Percentiles rank a stretch among this genome's conserved stretches.
Evolutionary conservation across 2,797 vertebrate genomes (phyloP).

Genomic region (Capromys pilorides): DNA sequence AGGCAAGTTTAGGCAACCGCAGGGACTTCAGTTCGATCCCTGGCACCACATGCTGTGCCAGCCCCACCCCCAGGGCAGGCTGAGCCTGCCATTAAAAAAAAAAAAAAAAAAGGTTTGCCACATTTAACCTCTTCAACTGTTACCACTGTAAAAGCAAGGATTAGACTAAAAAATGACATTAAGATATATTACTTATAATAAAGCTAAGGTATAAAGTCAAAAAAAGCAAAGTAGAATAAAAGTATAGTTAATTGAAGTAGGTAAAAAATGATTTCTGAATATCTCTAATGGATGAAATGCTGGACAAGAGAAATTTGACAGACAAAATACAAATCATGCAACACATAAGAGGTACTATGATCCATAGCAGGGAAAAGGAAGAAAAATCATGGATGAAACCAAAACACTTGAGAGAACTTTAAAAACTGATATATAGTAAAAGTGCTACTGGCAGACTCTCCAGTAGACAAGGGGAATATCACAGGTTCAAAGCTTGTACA

Average conservation of each 20-base stretch:
- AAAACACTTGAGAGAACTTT: not conserved
- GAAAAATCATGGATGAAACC: not conserved
- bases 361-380: not conserved
- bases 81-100: too few species aligned
- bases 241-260: not conserved
- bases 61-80: too few species aligned
- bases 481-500: not conserved
- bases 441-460: not conserved
- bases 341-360: not conserved
- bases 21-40: too few species aligned
- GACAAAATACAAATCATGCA: not conserved
- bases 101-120: too few species aligned
- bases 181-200: not conserved
- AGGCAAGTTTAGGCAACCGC: too few species aligned
- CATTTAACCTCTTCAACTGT: not conserved
- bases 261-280: conserved; percentile 10
- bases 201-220: not conserved
- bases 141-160: not conserved
- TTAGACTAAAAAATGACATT: not conserved
- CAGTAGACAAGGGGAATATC: not conserved
- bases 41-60: too few species aligned
- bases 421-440: not conserved
- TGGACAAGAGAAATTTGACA: not conserved
- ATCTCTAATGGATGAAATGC: not conserved
- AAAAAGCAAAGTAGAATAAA: not conserved